phyloP scores from a whole-genome alignment of 2,888 invertebrate species.

The Tricholauxania praeusta region DNA sequence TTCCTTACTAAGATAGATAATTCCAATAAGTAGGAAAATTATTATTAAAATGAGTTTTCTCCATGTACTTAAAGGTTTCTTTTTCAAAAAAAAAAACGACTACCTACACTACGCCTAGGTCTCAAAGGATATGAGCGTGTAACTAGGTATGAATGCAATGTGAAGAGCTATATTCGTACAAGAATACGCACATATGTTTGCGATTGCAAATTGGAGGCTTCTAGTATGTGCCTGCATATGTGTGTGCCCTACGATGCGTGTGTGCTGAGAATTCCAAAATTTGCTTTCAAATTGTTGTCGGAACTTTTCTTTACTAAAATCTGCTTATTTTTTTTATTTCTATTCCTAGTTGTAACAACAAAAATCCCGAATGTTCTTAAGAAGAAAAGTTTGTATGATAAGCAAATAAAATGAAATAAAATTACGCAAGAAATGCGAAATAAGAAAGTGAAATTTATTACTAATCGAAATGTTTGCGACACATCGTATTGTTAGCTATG shows the following conservation, averaged over 20 bases:
- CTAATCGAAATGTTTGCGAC: conserved; percentile 59
- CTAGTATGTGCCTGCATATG: not conserved
- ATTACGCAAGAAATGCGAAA: conserved; percentile 41
- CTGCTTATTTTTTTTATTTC: not conserved
- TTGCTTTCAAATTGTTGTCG: not conserved
- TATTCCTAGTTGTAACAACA: not conserved
- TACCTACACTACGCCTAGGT: not conserved
- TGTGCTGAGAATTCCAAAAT: conserved; percentile 4
- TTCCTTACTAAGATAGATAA: no score
- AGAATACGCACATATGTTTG: not conserved
- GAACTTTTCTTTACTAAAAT: not conserved
- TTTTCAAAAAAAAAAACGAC: not conserved
- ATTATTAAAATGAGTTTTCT: no score
- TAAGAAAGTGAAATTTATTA: conserved; percentile 55
- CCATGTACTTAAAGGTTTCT: no score
- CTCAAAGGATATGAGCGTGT: no score
- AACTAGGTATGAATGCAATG: no score
- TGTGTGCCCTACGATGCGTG: conserved; percentile 1
- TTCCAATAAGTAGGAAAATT: no score
- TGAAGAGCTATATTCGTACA: no score
- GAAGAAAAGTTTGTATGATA: conserved; percentile 36
- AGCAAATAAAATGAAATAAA: conserved; percentile 49
- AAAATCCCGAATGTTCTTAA: conserved; percentile 18
- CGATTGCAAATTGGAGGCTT: not conserved
- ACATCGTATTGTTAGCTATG: conserved; percentile 40